Conservation (phyloP, 2,888 invertebrate species). For the Apamea crenata region DNA sequence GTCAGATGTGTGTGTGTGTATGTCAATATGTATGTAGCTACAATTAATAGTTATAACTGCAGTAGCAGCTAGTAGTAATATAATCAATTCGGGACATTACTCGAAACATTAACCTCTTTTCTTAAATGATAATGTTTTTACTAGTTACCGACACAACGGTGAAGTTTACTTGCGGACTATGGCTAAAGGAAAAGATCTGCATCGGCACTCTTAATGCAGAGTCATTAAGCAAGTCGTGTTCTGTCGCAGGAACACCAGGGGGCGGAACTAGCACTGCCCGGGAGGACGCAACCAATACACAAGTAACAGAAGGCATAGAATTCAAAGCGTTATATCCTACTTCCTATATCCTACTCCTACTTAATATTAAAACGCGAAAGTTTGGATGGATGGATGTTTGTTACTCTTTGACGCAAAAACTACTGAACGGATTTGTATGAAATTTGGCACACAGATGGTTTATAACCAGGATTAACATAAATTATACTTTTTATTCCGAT, state of each 20-base stretch:
- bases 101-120: conserved; percentile 12
- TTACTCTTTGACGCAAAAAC: too few species aligned
- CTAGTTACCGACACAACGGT: conserved; percentile 7
- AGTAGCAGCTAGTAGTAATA: neutral
- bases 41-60: neutral
- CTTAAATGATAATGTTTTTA: conserved; percentile 33
- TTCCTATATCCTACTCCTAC: too few species aligned
- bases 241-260: conserved; percentile 51
- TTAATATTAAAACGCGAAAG: too few species aligned
- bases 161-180: neutral
- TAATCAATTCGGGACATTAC: neutral
- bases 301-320: conserved; percentile 20
- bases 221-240: conserved; percentile 63
- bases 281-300: neutral
- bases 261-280: conserved; percentile 54
- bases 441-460: too few species aligned
- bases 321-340: neutral
- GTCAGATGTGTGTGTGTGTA: too few species aligned
- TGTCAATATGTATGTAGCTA: too few species aligned
- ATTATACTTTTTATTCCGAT: too few species aligned
- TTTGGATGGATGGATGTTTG: too few species aligned
- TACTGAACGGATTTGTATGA: too few species aligned
- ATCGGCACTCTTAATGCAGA: conserved; percentile 59
- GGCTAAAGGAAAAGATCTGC: conserved; percentile 54
- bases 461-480: too few species aligned